Evolutionary conservation across 1,140 invertebrate genomes (phyloP).

Genomic region (Papilio polytes): DNA sequence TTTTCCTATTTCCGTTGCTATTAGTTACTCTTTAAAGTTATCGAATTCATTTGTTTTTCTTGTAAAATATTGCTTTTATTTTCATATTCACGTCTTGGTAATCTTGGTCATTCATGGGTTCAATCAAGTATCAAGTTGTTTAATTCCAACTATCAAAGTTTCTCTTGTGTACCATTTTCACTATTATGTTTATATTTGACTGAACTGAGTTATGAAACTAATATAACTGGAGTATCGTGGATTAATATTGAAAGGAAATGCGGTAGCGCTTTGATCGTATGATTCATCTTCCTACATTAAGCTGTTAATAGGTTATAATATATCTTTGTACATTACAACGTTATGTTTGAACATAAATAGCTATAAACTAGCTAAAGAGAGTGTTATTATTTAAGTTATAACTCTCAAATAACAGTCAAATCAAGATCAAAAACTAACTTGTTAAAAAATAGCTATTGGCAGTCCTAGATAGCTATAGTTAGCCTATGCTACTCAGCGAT

Average conservation of each 20-base stretch:
- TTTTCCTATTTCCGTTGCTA: too few relatives aligned
- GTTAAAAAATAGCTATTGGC: too few relatives aligned
- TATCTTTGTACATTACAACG: background rate
- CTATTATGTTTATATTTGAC: background rate
- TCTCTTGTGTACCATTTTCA: background rate
- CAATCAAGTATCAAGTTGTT: background rate
- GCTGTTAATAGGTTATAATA: background rate
- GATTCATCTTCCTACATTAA: conserved; percentile 2
- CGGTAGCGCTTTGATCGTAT: conserved; percentile 6
- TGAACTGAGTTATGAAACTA: conserved; percentile 4
- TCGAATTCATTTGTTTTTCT: too few relatives aligned
- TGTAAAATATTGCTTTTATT: too few relatives aligned
- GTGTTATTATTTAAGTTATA: too few relatives aligned
- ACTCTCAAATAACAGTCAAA: too few relatives aligned
- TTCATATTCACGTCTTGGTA: too few relatives aligned
- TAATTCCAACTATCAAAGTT: background rate
- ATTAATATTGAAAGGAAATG: conserved; percentile 22
- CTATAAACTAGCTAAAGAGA: background rate
- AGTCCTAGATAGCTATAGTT: too few relatives aligned
- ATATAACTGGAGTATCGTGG: background rate
- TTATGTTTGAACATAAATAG: background rate
- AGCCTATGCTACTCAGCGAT: too few relatives aligned
- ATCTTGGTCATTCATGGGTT: background rate
- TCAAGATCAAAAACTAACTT: too few relatives aligned
- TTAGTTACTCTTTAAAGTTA: too few relatives aligned